These are phyloP conservation scores for Drepanosiphum platanoidis DNA, from an alignment of 2,888 invertebrate genomes.

Conservation along the genomic window DNA sequence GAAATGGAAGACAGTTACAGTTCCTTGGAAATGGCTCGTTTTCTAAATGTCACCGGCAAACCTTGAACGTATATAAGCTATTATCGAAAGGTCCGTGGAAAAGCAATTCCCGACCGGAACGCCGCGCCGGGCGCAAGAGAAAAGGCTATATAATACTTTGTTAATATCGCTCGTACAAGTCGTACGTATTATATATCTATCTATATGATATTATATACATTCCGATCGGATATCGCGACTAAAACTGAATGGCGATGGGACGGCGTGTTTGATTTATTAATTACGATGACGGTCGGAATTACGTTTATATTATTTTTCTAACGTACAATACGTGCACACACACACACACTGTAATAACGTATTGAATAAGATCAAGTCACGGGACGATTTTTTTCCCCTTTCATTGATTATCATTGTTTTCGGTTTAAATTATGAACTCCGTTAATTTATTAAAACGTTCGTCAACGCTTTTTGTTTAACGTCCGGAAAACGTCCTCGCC, in stretches of 20 bases:
- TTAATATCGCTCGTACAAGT: slow-evolving; percentile 1
- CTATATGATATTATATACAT: neutral
- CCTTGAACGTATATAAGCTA: slow-evolving; percentile 33
- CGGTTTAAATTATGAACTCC: too few relatives aligned
- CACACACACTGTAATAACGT: neutral
- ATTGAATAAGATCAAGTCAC: too few relatives aligned
- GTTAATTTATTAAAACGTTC: too few relatives aligned
- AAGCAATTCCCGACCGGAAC: slow-evolving; percentile 34
- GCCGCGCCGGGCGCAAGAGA: neutral
- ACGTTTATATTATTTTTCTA: neutral
- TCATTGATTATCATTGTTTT: too few relatives aligned
- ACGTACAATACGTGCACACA: too few relatives aligned
- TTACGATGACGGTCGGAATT: neutral
- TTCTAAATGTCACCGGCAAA: slow-evolving; percentile 48
- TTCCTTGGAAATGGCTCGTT: slow-evolving; percentile 32
- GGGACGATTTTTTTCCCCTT: too few relatives aligned
- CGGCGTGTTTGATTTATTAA: slow-evolving; percentile 3
- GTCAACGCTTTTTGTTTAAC: too few relatives aligned
- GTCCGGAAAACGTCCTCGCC: too few relatives aligned
- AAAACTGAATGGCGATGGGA: neutral
- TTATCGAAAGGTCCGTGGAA: slow-evolving; percentile 46
- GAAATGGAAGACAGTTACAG: slow-evolving; percentile 40
- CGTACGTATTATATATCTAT: neutral
- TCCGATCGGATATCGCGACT: neutral
- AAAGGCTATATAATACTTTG: slow-evolving; percentile 12